These are phyloP conservation scores for Magallana ariakensis DNA, from an alignment of 1,140 invertebrate species.

Conservation along the genomic window DNA sequence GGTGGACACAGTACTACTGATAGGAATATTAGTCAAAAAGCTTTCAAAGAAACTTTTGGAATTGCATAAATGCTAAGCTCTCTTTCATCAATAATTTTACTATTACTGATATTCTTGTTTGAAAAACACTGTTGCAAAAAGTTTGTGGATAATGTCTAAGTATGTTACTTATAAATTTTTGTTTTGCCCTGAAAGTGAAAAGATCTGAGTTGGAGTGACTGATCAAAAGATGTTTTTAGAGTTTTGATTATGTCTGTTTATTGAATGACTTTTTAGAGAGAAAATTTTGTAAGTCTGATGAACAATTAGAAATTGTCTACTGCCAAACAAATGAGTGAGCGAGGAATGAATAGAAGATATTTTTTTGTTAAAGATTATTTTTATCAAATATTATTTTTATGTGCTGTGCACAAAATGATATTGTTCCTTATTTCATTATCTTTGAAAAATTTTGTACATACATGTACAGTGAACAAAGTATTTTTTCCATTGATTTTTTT, in stretches of 20 bases:
- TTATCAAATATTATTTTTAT: conserved; percentile 34
- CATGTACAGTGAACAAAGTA: neutral
- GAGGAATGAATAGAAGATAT: neutral
- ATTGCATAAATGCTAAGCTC: conserved; percentile 65
- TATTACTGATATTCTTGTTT: neutral
- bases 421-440: neutral
- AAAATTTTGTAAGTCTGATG: neutral
- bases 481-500: neutral
- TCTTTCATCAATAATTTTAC: neutral
- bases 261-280: neutral
- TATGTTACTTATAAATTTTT: neutral
- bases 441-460: neutral
- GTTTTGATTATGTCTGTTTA: conserved; percentile 6
- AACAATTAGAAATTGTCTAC: neutral
- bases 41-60: conserved; percentile 74
- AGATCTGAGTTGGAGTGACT: conserved; percentile 10
- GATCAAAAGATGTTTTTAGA: neutral
- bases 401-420: conserved; percentile 35
- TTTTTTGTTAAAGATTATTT: conserved; percentile 16
- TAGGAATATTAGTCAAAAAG: conserved; percentile 69
- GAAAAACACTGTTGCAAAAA: neutral
- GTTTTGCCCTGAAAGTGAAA: neutral
- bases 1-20: conserved; percentile 70
- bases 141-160: neutral
- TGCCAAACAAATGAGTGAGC: neutral